Evolutionary conservation across 2,888 invertebrate genomes (phyloP).

Genomic region (Coenonympha glycerion): DNA sequence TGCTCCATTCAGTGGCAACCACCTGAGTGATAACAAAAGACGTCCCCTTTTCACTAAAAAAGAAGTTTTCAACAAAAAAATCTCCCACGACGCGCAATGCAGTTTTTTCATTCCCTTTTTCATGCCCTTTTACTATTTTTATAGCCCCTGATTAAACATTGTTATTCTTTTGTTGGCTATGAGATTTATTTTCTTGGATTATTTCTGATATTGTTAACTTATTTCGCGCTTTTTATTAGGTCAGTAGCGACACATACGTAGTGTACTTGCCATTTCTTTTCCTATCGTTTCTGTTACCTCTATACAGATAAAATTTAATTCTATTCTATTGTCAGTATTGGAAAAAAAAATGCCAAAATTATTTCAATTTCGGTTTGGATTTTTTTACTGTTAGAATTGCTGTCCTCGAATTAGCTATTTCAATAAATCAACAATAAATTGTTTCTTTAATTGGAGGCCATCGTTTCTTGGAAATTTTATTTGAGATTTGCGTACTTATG

Average conservation of each 20-base stretch:
- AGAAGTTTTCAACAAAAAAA: slow-evolving; percentile 44
- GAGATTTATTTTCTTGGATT: slow-evolving; percentile 24
- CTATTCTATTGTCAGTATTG: not conserved
- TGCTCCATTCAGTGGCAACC: slow-evolving; percentile 43
- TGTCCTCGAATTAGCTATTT: no score
- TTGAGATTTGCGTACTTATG: no score
- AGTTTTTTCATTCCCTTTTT: slow-evolving; percentile 44
- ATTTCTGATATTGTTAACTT: slow-evolving; percentile 17
- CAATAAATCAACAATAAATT: no score
- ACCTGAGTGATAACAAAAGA: slow-evolving; percentile 58
- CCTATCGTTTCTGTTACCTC: not conserved
- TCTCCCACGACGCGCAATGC: slow-evolving; percentile 58
- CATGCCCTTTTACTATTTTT: slow-evolving; percentile 37
- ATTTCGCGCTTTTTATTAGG: slow-evolving; percentile 34
- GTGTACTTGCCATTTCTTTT: not conserved
- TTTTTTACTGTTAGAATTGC: no score
- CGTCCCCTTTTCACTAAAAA: slow-evolving; percentile 46
- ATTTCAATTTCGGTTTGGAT: no score
- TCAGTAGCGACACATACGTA: slow-evolving; percentile 28
- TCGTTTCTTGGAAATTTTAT: no score
- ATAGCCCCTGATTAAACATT: slow-evolving; percentile 45
- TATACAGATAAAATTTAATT: not conserved
- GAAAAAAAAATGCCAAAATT: no score
- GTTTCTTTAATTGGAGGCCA: no score
- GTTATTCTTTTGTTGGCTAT: slow-evolving; percentile 30